Evolutionary conservation across 2,797 vertebrate genomes (phyloP).

Genomic region (Pangasius djambal): DNA sequence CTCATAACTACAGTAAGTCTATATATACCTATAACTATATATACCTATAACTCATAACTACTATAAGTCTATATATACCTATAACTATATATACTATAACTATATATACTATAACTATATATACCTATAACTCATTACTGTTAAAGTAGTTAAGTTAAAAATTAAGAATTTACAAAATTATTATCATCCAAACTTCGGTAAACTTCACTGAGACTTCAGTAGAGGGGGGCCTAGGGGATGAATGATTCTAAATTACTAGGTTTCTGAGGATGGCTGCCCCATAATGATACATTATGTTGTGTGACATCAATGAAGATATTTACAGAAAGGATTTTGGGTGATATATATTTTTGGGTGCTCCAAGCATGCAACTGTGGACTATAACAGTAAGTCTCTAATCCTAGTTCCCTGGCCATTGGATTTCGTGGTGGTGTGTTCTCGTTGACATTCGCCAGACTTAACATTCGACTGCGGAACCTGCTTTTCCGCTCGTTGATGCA

Average conservation of each 20-base stretch:
- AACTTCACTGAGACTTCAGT: not conserved
- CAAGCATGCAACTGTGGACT: not conserved
- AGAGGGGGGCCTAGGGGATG: not conserved
- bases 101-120: too few relatives aligned
- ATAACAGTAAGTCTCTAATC: conserved; percentile 41
- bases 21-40: too few relatives aligned
- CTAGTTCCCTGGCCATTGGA: conserved; percentile 89
- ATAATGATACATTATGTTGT: not conserved
- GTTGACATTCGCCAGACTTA: conserved; percentile 88
- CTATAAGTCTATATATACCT: too few relatives aligned
- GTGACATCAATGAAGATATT: not conserved
- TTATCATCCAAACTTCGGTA: too few relatives aligned
- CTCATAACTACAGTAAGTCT: too few relatives aligned
- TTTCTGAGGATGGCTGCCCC: not conserved
- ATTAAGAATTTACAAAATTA: not conserved
- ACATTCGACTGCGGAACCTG: conserved; percentile 88
- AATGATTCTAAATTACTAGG: not conserved
- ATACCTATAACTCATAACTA: too few relatives aligned
- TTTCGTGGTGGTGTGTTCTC: conserved; percentile 91
- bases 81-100: too few relatives aligned
- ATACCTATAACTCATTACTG: too few relatives aligned
- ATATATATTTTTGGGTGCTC: not conserved
- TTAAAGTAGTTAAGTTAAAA: not conserved
- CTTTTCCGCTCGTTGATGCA: conserved; percentile 89
- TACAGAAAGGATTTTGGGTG: not conserved